Base-by-base conservation (phyloP, 2,113 vertebrate species). In the Nematolebias whitei region DNA sequence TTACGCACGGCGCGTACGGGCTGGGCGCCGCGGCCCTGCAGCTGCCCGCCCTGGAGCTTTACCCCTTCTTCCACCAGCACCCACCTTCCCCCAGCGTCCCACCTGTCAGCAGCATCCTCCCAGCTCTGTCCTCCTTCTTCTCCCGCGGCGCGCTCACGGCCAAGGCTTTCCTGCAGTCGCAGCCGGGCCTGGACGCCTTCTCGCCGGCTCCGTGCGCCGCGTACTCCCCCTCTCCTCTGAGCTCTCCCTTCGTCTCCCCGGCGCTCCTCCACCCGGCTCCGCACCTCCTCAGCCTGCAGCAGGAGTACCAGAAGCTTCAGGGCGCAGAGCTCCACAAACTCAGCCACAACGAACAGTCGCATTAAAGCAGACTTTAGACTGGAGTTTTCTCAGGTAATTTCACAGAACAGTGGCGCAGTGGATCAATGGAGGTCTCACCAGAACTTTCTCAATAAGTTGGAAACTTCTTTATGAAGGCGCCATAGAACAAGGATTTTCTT, bases 61-160 rank as follows among this genome's bases (percentile, higher is more conserved):
- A 92, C 81, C 91, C 92, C 2, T 87, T 86, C 73, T 70, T 87
- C 51, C 88, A 86, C 50, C 91, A 88, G 56, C 86, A 85, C 56
- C 64, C 78, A 5, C 82, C 80, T 14, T 75, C 90, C 1, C 76
- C 84, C 39, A 19, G 73, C 67, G 79, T 90, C 72, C 90, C 90
- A 83, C 93, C 92, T 85, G 91, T 89, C 60, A 86, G 89, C 81
- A 85, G 88, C 82, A 89, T 93, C 71, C 80, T 93, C n/a, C 92
- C 93, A 32, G 90, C 92, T 7, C 84, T 93, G 11, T 93, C 92
- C 51, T 90, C 85, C 54, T 90, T 94, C 63, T 92, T 94, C 70
- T 90, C 91, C 60, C 82, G 91, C 64, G 77, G 86, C 44, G 77
- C 89, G 11, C 66, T 90, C 54, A 83, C 89, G 0, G 78, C 87